Evolutionary conservation across 2,797 vertebrate genomes (phyloP).

Genomic region (Pseudomugil gertrudae): DNA sequence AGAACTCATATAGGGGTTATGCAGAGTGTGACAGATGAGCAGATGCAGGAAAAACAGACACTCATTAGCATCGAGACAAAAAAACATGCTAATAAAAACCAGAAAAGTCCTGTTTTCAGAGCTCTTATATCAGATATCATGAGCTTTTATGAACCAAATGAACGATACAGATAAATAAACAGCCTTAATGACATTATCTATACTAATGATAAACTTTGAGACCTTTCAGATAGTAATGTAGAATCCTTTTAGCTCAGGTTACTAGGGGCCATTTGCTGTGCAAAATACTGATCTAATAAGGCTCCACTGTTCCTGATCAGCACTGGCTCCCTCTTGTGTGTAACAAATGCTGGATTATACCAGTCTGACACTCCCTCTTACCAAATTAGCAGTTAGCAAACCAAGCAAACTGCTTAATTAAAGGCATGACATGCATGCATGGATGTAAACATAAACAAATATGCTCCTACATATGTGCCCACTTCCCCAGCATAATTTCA

Average conservation of each 20-base stretch:
- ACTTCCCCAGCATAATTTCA: constrained; percentile 16
- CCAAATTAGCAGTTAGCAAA: constrained; percentile 46
- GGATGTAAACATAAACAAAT: constrained; percentile 18
- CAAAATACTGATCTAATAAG: constrained; percentile 51
- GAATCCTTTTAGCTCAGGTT: constrained; percentile 51
- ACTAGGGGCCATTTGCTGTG: constrained; percentile 52
- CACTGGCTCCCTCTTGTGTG: constrained; percentile 25
- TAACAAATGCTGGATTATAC: constrained; percentile 46
- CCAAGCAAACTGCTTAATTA: constrained; percentile 36
- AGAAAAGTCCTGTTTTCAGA: constrained; percentile 40
- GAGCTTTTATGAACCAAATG: constrained; percentile 41
- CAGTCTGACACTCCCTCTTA: constrained; percentile 24
- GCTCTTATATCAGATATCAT: constrained; percentile 36
- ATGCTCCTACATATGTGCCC: constrained; percentile 16
- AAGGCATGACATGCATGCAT: constrained; percentile 12
- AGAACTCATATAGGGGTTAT: constrained; percentile 54
- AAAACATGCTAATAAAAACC: constrained; percentile 25
- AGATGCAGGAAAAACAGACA: constrained; percentile 47
- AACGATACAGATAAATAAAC: constrained; percentile 65
- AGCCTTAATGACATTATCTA: constrained; percentile 63
- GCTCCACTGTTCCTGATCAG: constrained; percentile 45
- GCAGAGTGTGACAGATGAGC: constrained; percentile 31
- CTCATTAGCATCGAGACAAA: constrained; percentile 35
- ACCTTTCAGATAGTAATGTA: constrained; percentile 45
- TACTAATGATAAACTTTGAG: constrained; percentile 62